Conservation (phyloP, 2,113 vertebrate species). For the Bujurquina vittata region DNA sequence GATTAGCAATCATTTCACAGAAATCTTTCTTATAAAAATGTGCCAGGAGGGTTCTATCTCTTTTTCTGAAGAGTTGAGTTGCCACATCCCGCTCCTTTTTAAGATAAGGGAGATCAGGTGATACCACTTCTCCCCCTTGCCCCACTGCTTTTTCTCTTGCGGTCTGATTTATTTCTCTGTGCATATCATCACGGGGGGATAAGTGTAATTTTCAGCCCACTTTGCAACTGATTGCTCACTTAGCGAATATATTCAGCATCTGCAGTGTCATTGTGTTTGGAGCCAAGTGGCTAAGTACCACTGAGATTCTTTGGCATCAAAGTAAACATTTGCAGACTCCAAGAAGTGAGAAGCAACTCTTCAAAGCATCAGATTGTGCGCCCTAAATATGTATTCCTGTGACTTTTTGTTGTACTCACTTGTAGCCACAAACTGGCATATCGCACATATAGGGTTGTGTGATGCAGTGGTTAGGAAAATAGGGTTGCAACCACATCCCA, state of each 20-base stretch:
- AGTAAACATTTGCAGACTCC: constrained; percentile 65
- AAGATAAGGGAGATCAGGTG: constrained; percentile 76
- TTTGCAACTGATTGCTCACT: constrained; percentile 80
- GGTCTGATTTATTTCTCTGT: constrained; percentile 75
- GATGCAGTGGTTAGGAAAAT: constrained; percentile 77
- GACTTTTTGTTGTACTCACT: constrained; percentile 61
- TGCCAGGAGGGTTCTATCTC: constrained; percentile 72
- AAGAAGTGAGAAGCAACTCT: constrained; percentile 42
- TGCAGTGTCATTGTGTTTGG: constrained; percentile 70
- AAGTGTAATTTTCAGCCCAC: constrained; percentile 73
- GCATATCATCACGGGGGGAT: constrained; percentile 72
- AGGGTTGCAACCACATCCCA: constrained; percentile 47
- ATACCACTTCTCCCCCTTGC: constrained; percentile 61
- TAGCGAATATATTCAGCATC: constrained; percentile 74
- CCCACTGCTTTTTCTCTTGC: constrained; percentile 59
- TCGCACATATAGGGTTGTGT: constrained; percentile 42
- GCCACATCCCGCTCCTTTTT: constrained; percentile 72
- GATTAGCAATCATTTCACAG: constrained; percentile 87
- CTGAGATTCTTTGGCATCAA: constrained; percentile 54
- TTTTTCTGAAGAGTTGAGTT: constrained; percentile 72
- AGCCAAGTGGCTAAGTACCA: constrained; percentile 63
- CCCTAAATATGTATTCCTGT: constrained; percentile 33
- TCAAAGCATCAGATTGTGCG: constrained; percentile 15
- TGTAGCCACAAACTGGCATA: constrained; percentile 42
- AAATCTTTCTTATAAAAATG: constrained; percentile 78